Evolutionary conservation across 1,140 invertebrate species (phyloP).

Genomic region (Zaprionus tsacasi): DNA sequence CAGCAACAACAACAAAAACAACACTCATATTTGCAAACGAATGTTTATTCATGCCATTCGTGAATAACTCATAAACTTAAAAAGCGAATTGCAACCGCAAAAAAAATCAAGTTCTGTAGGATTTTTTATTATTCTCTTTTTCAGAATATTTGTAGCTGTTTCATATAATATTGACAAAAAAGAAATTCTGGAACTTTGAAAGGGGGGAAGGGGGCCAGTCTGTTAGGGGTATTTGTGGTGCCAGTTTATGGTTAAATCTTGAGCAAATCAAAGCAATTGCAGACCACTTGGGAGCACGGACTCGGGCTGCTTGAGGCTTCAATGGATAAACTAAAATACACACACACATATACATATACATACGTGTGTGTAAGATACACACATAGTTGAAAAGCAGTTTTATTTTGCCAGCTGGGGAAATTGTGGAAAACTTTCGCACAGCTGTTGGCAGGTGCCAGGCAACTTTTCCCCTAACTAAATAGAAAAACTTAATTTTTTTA

Average conservation of each 20-base stretch:
- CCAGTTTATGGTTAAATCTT: conserved; percentile 28
- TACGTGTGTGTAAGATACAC: background rate
- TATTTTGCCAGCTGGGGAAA: conserved; percentile 36
- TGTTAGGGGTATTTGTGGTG: conserved; percentile 7
- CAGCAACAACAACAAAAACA: background rate
- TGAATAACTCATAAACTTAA: conserved; percentile 8
- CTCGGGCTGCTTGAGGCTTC: background rate
- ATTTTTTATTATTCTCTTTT: background rate
- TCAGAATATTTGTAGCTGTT: background rate
- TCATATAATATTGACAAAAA: conserved; percentile 14
- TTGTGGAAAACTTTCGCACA: conserved; percentile 20
- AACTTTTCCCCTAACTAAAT: background rate
- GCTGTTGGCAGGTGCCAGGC: background rate
- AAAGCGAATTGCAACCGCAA: background rate
- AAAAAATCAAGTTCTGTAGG: background rate
- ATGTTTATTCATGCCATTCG: background rate
- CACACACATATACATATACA: background rate
- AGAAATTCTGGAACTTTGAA: background rate
- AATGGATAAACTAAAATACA: conserved; percentile 9
- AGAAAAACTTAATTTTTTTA: conserved; percentile 2
- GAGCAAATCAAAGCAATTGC: conserved; percentile 40
- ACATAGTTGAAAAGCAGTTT: conserved; percentile 31
- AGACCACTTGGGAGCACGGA: conserved; percentile 16
- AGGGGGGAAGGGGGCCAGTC: too few species aligned
- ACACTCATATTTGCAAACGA: background rate